These are phyloP conservation scores for Digitonthophagus gazella DNA, from an alignment of 2,888 invertebrate species.

Conservation along the genomic window DNA sequence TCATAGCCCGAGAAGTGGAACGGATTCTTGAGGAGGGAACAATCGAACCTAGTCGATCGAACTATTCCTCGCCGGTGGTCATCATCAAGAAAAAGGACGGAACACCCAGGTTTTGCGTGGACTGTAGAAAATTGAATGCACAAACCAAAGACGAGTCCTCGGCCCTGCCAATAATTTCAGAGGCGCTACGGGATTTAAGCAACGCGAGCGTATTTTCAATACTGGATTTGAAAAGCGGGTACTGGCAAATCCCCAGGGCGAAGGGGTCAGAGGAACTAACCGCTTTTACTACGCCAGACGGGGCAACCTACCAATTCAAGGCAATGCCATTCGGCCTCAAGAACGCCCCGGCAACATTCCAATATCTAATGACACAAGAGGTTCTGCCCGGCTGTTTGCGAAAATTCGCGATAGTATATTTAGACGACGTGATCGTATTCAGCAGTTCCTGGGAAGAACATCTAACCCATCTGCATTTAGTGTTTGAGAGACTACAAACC, in stretches of 20 bases:
- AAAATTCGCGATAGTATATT: slow-evolving; percentile 33
- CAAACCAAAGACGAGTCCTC: too few relatives aligned
- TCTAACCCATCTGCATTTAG: slow-evolving; percentile 25
- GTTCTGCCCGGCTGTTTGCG: slow-evolving; percentile 30
- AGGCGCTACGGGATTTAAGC: slow-evolving; percentile 37
- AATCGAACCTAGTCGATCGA: slow-evolving; percentile 30
- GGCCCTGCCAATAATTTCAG: too few relatives aligned
- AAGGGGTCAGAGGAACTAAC: slow-evolving; percentile 31
- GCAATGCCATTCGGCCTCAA: too few relatives aligned
- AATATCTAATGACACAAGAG: slow-evolving; percentile 36
- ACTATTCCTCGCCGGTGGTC: slow-evolving; percentile 31
- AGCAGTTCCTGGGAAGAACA: slow-evolving; percentile 33
- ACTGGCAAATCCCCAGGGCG: slow-evolving; percentile 41
- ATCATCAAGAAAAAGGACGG: slow-evolving; percentile 34
- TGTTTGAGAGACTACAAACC: slow-evolving; percentile 30
- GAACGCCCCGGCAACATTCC: slow-evolving; percentile 33
- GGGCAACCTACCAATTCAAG: slow-evolving; percentile 36
- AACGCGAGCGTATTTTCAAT: slow-evolving; percentile 36
- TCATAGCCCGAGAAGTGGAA: too few relatives aligned
- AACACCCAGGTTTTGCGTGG: slow-evolving; percentile 30
- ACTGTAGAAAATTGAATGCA: too few relatives aligned
- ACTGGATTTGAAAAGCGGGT: slow-evolving; percentile 39
- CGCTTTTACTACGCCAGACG: slow-evolving; percentile 37
- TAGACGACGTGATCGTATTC: slow-evolving; percentile 42
- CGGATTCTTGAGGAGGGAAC: slow-evolving; percentile 30